Evolutionary conservation across 1,140 invertebrate genomes (phyloP), one percentile per base, ranked within the genome.

Genomic region (Drosophila ercepeae): DNA sequence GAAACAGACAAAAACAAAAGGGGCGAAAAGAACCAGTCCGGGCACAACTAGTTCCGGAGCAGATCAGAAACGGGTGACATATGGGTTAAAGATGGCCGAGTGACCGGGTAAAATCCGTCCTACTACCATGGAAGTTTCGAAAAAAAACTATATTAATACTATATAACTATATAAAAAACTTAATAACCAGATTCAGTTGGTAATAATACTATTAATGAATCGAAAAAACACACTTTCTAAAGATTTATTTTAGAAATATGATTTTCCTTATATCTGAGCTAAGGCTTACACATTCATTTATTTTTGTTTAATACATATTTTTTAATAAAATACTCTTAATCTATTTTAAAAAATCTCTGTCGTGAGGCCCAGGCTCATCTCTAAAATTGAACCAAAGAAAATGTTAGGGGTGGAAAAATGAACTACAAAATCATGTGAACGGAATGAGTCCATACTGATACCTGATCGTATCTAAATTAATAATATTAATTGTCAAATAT

Each of bases 1-100:
- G 78, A 81, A 39, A 50, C 42, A 50, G 52, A 69, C 74, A 83
- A 81, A 74, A 81, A 82, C 78, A 82, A 78, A 59, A 63, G 61
- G 48, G 57, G 36, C 14, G 44, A 55, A 48, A 57, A 48, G 78
- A 82, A 63, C 63, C 53, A 69, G 49, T 74, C 60, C 23, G 36
- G 18, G 11, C n/a, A 41, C 11, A 61, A 46, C 34, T 64, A 41
- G 74, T 63, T 77, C 74, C 25, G 9, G 16, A 41, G 3, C 25
- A 65, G 39, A 14, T 55, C 53, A 34, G 16, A 16, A 34, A 18
- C 25, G 14, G 13, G 25, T 14, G 50, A 32, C 9, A 34, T 39
- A 16, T 21, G 16, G 2, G 61, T 13, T 39, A 61, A 27, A 16
- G 57, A n/a, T 64, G 57, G 16, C 4, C 16, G n/a, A 41, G 60